phyloP scores from a whole-genome alignment of 1,140 invertebrate species.

The Dolichoris vasculosae region DNA sequence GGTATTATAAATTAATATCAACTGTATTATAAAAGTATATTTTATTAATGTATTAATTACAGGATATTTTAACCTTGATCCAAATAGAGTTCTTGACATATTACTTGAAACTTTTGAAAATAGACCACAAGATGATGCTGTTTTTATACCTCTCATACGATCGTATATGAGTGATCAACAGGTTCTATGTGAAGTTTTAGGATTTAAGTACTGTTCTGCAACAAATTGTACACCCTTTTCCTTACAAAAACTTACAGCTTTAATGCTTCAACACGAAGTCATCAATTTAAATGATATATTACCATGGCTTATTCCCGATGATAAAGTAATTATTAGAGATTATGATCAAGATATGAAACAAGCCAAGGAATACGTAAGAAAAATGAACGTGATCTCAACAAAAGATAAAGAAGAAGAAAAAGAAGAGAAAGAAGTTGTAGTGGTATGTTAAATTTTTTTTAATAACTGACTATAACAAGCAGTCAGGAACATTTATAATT shows the following conservation, averaged over 20 bases:
- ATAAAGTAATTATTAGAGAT: constrained; percentile 86
- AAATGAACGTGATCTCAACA: constrained; percentile 89
- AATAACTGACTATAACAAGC: not conserved
- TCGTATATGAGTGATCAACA: constrained; percentile 89
- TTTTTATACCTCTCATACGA: constrained; percentile 90
- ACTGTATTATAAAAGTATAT: too few species aligned
- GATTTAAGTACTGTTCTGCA: constrained; percentile 90
- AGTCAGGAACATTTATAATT: not conserved
- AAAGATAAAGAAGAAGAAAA: constrained; percentile 87
- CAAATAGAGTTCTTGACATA: constrained; percentile 97
- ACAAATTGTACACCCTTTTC: constrained; percentile 84
- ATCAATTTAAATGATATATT: constrained; percentile 93
- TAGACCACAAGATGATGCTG: constrained; percentile 81
- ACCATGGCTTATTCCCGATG: constrained; percentile 91
- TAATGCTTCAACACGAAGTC: constrained; percentile 91
- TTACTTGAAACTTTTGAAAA: constrained; percentile 98
- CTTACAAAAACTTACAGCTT: constrained; percentile 90
- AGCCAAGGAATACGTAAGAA: constrained; percentile 90
- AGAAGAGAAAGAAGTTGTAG: constrained; percentile 82
- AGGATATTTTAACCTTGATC: constrained; percentile 99
- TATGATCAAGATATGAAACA: constrained; percentile 88
- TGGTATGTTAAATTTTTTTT: constrained; percentile 55
- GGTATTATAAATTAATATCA: too few species aligned
- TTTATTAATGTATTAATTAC: constrained; percentile 60
- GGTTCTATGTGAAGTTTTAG: constrained; percentile 94